Conservation (phyloP, 2,888 invertebrate species). For the Drosophila suboccidentalis region DNA sequence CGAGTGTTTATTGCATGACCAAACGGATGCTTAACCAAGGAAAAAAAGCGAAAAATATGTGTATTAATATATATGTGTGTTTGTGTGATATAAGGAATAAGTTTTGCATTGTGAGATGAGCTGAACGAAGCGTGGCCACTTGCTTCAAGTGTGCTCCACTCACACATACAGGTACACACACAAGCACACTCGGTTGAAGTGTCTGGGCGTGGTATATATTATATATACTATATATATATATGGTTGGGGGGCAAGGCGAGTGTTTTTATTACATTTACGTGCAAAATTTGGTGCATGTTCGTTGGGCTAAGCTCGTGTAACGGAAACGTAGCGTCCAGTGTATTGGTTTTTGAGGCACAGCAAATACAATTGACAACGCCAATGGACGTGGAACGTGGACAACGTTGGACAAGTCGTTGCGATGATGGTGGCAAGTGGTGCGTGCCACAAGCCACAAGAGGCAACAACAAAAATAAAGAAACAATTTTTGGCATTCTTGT, state of each 20-base stretch:
- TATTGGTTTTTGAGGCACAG: conserved; percentile 71
- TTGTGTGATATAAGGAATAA: conserved; percentile 4
- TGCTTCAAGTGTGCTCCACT: conserved; percentile 54
- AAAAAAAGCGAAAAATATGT: neutral
- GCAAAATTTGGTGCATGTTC: conserved; percentile 83
- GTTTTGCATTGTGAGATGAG: conserved; percentile 56
- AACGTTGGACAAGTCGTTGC: conserved; percentile 9
- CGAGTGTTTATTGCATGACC: conserved; percentile 68
- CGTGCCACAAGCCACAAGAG: conserved; percentile 52
- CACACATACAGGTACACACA: conserved; percentile 8
- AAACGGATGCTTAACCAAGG: conserved; percentile 29
- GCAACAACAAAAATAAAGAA: conserved; percentile 10
- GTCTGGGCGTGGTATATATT: conserved; percentile 50
- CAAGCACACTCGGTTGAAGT: conserved; percentile 47
- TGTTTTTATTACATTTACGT: conserved; percentile 84
- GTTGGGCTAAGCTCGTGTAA: conserved; percentile 56
- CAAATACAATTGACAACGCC: conserved; percentile 73
- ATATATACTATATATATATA: neutral
- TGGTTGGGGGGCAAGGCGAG: conserved; percentile 18
- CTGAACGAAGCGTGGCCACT: conserved; percentile 51
- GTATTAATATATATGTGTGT: conserved; percentile 4
- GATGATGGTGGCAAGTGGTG: conserved; percentile 34
- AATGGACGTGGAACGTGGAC: conserved; percentile 13
- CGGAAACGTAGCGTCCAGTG: conserved; percentile 64
- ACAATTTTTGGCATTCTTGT: conserved; percentile 47